These are phyloP conservation scores for Paratilapia polleni DNA, from an alignment of 2,113 vertebrate genomes.

Conservation along the genomic window DNA sequence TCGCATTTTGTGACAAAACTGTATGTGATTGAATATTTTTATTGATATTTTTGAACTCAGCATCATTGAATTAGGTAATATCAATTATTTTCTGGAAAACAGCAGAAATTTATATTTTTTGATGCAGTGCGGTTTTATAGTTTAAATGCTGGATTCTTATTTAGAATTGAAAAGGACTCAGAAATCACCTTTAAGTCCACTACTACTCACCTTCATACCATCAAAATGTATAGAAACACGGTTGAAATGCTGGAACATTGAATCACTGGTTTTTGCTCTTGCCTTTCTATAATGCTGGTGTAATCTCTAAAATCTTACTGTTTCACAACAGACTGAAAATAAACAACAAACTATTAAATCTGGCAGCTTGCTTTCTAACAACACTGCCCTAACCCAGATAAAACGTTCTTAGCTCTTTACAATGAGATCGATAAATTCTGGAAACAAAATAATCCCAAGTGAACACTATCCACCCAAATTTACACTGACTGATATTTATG, in stretches of 20 bases:
- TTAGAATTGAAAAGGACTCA: conserved; percentile 19
- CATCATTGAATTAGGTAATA: too few relatives aligned
- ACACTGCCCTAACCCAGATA: conserved; percentile 15
- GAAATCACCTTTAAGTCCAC: neutral
- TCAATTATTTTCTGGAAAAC: too few relatives aligned
- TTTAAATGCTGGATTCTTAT: conserved; percentile 14
- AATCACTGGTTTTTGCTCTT: conserved; percentile 11
- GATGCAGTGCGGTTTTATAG: too few relatives aligned
- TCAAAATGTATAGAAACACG: neutral
- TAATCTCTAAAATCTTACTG: conserved; percentile 31
- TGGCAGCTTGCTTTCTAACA: conserved; percentile 33
- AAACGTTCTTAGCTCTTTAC: neutral
- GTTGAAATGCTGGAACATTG: conserved; percentile 13
- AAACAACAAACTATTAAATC: conserved; percentile 24
- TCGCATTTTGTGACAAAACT: too few relatives aligned
- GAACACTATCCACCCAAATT: neutral
- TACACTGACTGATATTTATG: neutral
- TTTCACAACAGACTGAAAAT: conserved; percentile 17
- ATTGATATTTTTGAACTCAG: too few relatives aligned
- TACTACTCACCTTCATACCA: neutral
- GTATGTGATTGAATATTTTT: too few relatives aligned
- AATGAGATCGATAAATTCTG: neutral
- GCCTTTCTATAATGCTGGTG: neutral
- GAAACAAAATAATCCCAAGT: neutral
- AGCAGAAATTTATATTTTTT: too few relatives aligned